Conservation (phyloP, 2,888 invertebrate genomes). For the Boloria selene region DNA sequence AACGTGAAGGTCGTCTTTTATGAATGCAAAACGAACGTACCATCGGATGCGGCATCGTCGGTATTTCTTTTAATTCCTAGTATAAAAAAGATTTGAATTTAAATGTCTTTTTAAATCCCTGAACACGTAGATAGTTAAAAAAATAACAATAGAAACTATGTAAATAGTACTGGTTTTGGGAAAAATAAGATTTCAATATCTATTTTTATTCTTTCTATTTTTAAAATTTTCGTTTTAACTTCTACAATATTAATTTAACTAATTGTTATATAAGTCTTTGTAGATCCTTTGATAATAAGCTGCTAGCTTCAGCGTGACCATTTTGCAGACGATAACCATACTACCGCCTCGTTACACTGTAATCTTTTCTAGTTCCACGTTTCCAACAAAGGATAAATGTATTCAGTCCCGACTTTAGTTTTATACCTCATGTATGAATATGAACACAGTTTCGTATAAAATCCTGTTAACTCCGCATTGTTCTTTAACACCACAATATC, state of each 20-base stretch:
- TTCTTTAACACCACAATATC: slow-evolving; percentile 56
- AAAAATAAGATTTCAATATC: too few species aligned
- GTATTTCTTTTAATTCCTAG: slow-evolving; percentile 44
- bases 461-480: slow-evolving; percentile 53
- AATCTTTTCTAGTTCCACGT: slow-evolving; percentile 38
- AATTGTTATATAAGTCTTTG: slow-evolving; percentile 1
- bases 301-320: slow-evolving; percentile 22
- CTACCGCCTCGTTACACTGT: slow-evolving; percentile 28
- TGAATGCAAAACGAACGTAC: slow-evolving; percentile 40
- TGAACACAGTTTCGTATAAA: slow-evolving; percentile 50
- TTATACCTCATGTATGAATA: slow-evolving; percentile 56
- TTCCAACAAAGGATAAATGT: slow-evolving; percentile 56
- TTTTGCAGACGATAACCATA: slow-evolving; percentile 29
- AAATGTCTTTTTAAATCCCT: slow-evolving; percentile 39
- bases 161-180: slow-evolving; percentile 3
- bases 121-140: slow-evolving; percentile 41
- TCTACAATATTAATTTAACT: neutral
- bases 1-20: slow-evolving; percentile 15
- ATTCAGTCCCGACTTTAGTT: slow-evolving; percentile 59
- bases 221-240: neutral
- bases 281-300: neutral
- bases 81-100: slow-evolving; percentile 44
- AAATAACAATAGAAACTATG: slow-evolving; percentile 38
- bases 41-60: slow-evolving; percentile 42
- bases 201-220: too few species aligned